Percentiles rank a stretch among this genome's conserved stretches.
These are phyloP conservation scores for Sciurus vulgaris DNA, from an alignment of 2,797 vertebrate genomes.

Conservation along the genomic window DNA sequence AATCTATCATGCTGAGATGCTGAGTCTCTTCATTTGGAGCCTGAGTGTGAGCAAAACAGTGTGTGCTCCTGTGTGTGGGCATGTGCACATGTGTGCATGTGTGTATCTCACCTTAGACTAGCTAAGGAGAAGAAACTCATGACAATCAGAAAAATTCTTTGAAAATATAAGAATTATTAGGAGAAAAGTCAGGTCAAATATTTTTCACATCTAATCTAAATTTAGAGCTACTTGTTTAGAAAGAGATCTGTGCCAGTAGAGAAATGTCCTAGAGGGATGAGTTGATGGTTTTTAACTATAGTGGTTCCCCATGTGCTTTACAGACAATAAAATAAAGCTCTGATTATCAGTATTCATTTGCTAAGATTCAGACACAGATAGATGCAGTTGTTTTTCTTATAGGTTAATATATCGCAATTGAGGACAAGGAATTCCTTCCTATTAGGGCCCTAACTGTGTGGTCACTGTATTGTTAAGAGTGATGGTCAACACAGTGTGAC, in stretches of 20 bases:
- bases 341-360: background rate
- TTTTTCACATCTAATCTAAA: constrained; percentile 84
- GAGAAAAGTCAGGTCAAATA: constrained; percentile 82
- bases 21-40: background rate
- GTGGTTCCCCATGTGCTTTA: constrained; percentile 60
- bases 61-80: accelerated
- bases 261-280: constrained; percentile 77
- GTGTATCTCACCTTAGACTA: constrained; percentile 31
- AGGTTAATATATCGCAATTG: background rate
- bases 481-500: background rate
- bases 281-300: constrained; percentile 72
- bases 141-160: constrained; percentile 73
- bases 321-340: constrained; percentile 8
- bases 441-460: background rate
- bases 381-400: background rate
- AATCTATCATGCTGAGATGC: background rate
- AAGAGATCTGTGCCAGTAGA: constrained; percentile 78
- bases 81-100: background rate
- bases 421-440: background rate
- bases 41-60: background rate
- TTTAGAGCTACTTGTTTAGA: constrained; percentile 78
- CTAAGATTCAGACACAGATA: background rate
- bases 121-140: constrained; percentile 62
- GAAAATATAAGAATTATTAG: constrained; percentile 79
- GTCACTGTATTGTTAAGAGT: background rate